Percentiles rank a stretch among this genome's conserved stretches.
Conservation (phyloP, 2,888 invertebrate species). For the Plagodis pulveraria region DNA sequence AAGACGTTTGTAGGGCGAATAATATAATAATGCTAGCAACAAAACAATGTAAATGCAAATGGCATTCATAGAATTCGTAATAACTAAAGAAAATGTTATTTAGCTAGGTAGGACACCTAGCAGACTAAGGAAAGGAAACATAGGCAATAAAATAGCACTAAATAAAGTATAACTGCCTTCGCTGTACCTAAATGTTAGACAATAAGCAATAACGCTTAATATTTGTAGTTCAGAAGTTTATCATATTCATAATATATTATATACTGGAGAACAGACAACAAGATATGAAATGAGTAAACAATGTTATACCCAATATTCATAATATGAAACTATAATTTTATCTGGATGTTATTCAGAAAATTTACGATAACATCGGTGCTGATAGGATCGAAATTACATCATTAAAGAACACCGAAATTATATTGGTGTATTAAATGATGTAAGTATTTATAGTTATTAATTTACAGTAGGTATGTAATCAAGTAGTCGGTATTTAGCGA, state of each 20-base stretch:
- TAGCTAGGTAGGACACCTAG: neutral
- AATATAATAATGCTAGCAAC: neutral
- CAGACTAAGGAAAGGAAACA: constrained; percentile 8
- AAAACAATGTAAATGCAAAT: constrained; percentile 3
- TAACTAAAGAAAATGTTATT: constrained; percentile 2
- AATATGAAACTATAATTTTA: constrained; percentile 8
- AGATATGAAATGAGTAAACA: constrained; percentile 45
- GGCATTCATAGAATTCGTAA: neutral
- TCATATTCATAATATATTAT: constrained; percentile 33
- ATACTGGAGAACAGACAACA: constrained; percentile 42
- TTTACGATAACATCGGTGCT: too few species aligned
- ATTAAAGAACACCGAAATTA: too few species aligned
- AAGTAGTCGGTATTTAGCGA: too few species aligned
- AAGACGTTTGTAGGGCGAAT: constrained; percentile 27
- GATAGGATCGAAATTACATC: too few species aligned
- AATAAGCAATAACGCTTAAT: constrained; percentile 34
- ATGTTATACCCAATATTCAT: constrained; percentile 37
- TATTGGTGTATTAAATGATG: too few species aligned
- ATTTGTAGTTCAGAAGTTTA: constrained; percentile 45
- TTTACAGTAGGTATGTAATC: too few species aligned
- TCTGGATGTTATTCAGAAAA: neutral
- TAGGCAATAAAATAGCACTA: constrained; percentile 24
- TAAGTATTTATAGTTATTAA: too few species aligned
- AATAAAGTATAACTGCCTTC: constrained; percentile 29
- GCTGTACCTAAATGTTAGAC: constrained; percentile 32